A percentile compares a stretch with the other conserved stretches of the same genome.
phyloP scores from a whole-genome alignment of 2,888 invertebrate species.

The Lutraria lutraria region DNA sequence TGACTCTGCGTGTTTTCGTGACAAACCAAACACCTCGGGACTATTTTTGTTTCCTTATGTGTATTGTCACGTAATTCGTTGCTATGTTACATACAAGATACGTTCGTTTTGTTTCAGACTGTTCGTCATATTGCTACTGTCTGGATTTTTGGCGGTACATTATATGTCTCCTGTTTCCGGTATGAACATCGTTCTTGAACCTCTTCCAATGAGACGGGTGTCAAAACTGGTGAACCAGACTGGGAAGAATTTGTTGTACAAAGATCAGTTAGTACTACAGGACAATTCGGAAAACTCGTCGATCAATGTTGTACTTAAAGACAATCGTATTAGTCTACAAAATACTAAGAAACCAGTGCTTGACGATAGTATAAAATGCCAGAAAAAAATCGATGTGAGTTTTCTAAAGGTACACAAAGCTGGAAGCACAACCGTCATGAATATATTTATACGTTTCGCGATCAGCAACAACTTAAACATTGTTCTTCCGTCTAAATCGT shows the following conservation, averaged over 20 bases:
- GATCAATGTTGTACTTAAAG: background rate
- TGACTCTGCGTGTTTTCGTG: too few species aligned
- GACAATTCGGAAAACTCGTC: background rate
- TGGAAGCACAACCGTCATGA: constrained; percentile 80
- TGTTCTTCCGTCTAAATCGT: constrained; percentile 73
- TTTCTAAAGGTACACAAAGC: constrained; percentile 82
- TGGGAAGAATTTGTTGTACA: background rate
- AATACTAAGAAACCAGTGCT: background rate
- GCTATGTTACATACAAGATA: too few species aligned
- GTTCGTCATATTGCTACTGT: constrained; percentile 23
- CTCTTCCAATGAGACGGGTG: background rate
- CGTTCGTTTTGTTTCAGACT: constrained; percentile 25
- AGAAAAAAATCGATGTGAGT: constrained; percentile 65
- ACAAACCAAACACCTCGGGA: too few species aligned
- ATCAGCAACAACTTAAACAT: constrained; percentile 75
- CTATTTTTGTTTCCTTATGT: too few species aligned
- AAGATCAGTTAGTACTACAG: background rate
- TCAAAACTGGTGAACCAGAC: background rate
- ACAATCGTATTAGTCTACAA: background rate
- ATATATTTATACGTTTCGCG: constrained; percentile 79
- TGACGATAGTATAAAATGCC: background rate
- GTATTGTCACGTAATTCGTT: too few species aligned
- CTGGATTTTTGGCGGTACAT: constrained; percentile 25
- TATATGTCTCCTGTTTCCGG: constrained; percentile 11
- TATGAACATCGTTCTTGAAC: background rate